Evolutionary conservation across 64 coral and sea anemone species (phyloP).

Genomic region (Porites australiensis): DNA sequence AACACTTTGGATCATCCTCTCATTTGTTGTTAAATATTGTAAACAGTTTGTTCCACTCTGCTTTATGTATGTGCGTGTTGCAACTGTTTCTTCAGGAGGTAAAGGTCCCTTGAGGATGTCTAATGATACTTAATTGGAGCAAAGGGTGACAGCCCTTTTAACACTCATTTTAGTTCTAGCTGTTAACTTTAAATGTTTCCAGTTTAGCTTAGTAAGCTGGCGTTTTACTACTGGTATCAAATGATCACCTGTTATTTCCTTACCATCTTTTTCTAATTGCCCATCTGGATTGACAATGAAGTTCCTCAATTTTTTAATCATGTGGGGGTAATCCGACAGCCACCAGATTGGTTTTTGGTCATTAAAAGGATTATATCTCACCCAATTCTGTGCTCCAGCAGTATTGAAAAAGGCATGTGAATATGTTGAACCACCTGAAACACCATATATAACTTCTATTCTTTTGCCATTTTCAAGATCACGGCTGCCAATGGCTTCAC

Average conservation of each 20-base stretch:
- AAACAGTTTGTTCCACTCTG: conserved; percentile 31
- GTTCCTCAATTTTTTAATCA: conserved; percentile 68
- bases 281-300: conserved; percentile 39
- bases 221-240: conserved; percentile 24
- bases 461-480: neutral
- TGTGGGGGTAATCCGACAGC: conserved; percentile 69
- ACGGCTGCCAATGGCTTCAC: conserved; percentile 27
- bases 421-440: conserved; percentile 52
- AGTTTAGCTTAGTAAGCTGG: conserved; percentile 31
- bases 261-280: neutral
- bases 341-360: conserved; percentile 61
- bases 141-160: conserved; percentile 31
- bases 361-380: conserved; percentile 36
- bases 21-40: conserved; percentile 49
- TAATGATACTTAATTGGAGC: conserved; percentile 11
- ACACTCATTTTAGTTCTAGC: conserved; percentile 51
- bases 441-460: conserved; percentile 59
- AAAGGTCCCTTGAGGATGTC: conserved; percentile 23
- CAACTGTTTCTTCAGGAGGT: conserved; percentile 7
- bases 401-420: conserved; percentile 50
- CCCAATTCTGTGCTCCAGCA: conserved; percentile 44
- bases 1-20: conserved; percentile 9
- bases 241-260: conserved; percentile 37
- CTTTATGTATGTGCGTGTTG: conserved; percentile 8
- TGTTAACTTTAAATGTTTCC: conserved; percentile 58